Evolutionary conservation across 2,888 invertebrate species (phyloP), one percentile per base, ranked within the genome.

Genomic region (Sclerodermus sp.): DNA sequence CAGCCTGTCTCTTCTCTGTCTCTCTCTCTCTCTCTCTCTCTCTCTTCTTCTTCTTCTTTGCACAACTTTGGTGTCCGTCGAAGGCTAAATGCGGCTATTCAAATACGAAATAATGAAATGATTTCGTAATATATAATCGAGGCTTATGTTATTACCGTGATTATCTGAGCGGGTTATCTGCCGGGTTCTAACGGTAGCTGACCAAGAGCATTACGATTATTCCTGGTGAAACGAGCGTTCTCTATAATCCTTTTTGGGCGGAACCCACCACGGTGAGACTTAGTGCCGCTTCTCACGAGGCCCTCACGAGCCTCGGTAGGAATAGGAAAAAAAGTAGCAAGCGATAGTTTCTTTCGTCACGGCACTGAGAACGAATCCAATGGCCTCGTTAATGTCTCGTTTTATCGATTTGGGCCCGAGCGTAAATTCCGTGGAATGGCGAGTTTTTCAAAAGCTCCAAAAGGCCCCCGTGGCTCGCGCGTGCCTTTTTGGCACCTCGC

Each of bases 381-480:
- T 68, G 68, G 70, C 67, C 68, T 70, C 74, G 67, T 75, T 74
- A 74, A 70, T 62, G 71, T 74, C 72, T 55, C 54, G 53, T 63
- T 74, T 72, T 72, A 73, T 73, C 67, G 73, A 67, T 70, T 69
- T 63, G 64, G 71, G 68, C 38, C 12, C 39, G 50, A 34, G 50
- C 59, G 59, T 63, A 63, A 63, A 63, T 63, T 63, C 57, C 51
- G 42, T 46, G 42, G 43, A 40, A 57, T 42, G 53, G 52, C 31
- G 37, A 34, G 42, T 36, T 42, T 43, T 53, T 45, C 42, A 12
- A 34, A 39, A 30, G 16, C 4, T 23, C 23, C 23, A 23, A 23
- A 23, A 8, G 23, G 23, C 23, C 3, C 23, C 23, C 23, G 23
- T 23, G 23, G 23, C 23, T 34, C 36, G 51, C 55, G 53, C 38